Conservation (phyloP, 2,113 vertebrate genomes). For the Tenebrosternarchus preto region DNA sequence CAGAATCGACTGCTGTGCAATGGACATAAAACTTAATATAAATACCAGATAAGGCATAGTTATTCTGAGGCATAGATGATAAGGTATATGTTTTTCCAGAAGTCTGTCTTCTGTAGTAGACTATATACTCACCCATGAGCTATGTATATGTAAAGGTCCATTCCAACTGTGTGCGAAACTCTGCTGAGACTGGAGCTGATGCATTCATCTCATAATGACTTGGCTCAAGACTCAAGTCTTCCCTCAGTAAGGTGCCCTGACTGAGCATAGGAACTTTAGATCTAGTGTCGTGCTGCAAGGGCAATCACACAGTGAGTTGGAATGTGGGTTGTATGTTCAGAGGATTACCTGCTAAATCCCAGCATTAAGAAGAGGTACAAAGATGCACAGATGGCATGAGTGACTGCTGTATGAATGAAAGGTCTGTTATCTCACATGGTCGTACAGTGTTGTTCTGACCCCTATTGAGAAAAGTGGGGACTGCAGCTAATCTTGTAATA, state of each 20-base stretch:
- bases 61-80: too few species aligned
- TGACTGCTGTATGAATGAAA: conserved; percentile 3
- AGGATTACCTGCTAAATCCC: conserved; percentile 43
- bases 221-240: not conserved
- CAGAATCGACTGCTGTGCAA: not conserved
- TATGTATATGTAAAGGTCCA: too few species aligned
- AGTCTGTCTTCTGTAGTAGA: too few species aligned
- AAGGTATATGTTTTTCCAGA: not conserved
- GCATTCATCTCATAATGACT: not conserved
- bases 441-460: conserved; percentile 52
- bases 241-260: not conserved
- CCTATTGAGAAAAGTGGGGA: conserved; percentile 44
- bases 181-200: not conserved
- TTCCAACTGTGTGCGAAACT: too few species aligned
- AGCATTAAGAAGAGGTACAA: conserved; percentile 22
- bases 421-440: not conserved
- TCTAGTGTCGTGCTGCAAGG: not conserved
- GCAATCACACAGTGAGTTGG: conserved; percentile 28
- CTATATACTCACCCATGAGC: too few species aligned
- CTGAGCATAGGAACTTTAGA: not conserved
- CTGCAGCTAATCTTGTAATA: not conserved
- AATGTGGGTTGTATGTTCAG: conserved; percentile 39
- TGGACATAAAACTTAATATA: not conserved
- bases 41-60: not conserved
- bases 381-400: conserved; percentile 34